Conservation (phyloP, 2,113 vertebrate genomes). For the Nettapus auritus region DNA sequence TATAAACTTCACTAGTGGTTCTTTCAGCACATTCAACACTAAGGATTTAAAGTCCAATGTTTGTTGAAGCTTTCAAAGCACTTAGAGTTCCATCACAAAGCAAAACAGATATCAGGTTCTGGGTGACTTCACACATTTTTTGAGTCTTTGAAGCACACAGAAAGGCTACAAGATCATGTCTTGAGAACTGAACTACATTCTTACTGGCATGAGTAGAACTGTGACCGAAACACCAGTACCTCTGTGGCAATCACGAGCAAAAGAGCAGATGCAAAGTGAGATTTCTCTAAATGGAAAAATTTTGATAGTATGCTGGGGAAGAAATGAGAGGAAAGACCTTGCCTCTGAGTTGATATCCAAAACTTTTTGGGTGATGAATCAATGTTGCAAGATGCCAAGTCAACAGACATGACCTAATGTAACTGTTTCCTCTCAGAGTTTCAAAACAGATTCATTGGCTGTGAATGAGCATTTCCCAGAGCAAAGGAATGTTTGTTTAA, state of each 20-base stretch:
- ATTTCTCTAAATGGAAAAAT: background rate
- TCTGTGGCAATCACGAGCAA: background rate
- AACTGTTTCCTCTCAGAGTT: slow-evolving; percentile 24
- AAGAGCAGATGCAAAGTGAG: background rate
- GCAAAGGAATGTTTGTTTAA: background rate
- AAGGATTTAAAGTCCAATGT: background rate
- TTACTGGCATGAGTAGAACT: background rate
- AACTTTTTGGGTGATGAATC: slow-evolving; percentile 7
- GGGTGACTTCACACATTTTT: background rate
- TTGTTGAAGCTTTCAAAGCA: background rate
- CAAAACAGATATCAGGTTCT: background rate
- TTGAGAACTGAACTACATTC: background rate
- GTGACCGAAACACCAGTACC: background rate
- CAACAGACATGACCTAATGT: slow-evolving; percentile 13
- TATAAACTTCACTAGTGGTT: background rate
- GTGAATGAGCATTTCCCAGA: background rate
- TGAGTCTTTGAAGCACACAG: background rate
- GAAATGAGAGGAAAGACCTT: background rate
- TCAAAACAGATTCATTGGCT: slow-evolving; percentile 21
- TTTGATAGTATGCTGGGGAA: background rate
- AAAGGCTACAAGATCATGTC: background rate
- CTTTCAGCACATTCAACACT: background rate
- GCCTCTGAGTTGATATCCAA: background rate
- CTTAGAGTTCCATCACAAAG: background rate
- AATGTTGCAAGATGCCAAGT: background rate